Evolutionary conservation across 2,113 vertebrate species (phyloP).

Genomic region (human (Homo sapiens)): DNA sequence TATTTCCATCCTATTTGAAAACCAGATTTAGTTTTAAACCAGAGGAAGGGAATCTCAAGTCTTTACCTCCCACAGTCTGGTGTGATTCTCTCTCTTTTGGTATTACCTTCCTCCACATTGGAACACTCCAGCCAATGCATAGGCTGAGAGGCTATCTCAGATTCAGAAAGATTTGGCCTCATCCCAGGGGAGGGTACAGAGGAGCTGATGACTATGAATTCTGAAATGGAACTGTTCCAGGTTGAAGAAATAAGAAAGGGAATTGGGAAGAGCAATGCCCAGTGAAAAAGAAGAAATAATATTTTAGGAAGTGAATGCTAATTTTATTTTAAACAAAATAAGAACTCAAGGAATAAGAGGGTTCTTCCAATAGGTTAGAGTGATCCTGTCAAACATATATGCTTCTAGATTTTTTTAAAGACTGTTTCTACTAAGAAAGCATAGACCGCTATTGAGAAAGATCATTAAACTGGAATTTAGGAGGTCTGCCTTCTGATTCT

Average conservation of each 20-base stretch:
- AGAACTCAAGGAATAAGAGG: background rate
- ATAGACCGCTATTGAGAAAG: background rate
- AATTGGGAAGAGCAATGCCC: fast-evolving
- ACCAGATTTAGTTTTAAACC: background rate
- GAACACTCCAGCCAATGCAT: background rate
- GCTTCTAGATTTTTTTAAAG: background rate
- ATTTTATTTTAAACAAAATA: slow-evolving; percentile 33
- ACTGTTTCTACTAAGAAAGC: background rate
- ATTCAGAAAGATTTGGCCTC: background rate
- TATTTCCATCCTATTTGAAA: background rate
- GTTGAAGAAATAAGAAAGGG: background rate
- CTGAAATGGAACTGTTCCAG: background rate
- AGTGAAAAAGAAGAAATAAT: background rate
- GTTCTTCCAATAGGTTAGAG: background rate
- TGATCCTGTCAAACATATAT: background rate
- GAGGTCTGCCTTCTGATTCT: background rate
- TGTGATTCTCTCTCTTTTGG: background rate
- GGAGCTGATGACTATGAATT: background rate
- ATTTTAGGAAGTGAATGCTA: background rate
- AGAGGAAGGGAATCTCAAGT: background rate
- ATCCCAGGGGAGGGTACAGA: background rate
- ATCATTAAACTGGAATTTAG: background rate
- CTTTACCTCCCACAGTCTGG: background rate
- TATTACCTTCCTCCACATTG: background rate
- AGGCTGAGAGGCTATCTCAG: background rate